A percentile compares a stretch with the other conserved stretches of the same genome.
These are phyloP conservation scores for Protodeltote pygarga DNA, from an alignment of 2,888 invertebrate genomes.

Conservation along the genomic window DNA sequence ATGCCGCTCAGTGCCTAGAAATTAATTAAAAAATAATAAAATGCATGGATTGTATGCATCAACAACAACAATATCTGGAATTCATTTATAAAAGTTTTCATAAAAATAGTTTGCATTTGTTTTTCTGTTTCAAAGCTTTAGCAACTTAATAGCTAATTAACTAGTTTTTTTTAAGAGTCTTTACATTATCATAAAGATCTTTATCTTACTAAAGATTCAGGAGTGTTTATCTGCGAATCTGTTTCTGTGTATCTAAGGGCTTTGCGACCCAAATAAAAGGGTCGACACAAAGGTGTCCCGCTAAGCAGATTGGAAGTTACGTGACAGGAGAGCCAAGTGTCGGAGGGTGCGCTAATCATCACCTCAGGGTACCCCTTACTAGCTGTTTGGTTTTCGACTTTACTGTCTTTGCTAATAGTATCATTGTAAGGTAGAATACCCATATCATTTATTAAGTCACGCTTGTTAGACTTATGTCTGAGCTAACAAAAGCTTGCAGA, in stretches of 20 bases:
- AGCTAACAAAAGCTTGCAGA: too few species aligned
- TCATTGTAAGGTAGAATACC: conserved; percentile 13
- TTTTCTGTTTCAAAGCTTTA: too few species aligned
- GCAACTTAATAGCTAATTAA: not conserved
- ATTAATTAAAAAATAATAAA: too few species aligned
- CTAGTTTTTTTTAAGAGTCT: conserved; percentile 41
- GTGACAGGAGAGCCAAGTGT: conserved; percentile 73
- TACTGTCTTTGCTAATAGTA: conserved; percentile 30
- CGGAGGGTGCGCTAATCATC: conserved; percentile 66
- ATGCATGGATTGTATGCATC: too few species aligned
- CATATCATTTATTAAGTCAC: too few species aligned
- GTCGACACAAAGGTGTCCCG: conserved; percentile 75
- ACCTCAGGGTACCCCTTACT: conserved; percentile 49
- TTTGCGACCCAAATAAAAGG: conserved; percentile 76
- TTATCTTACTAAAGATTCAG: conserved; percentile 62
- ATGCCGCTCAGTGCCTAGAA: too few species aligned
- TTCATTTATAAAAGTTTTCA: too few species aligned
- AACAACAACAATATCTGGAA: too few species aligned
- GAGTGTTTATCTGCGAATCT: conserved; percentile 74
- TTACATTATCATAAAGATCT: too few species aligned
- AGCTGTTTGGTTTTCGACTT: conserved; percentile 58
- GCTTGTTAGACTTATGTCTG: too few species aligned
- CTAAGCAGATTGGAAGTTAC: conserved; percentile 81
- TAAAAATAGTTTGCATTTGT: too few species aligned
- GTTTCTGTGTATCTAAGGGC: conserved; percentile 73